Base-by-base conservation (phyloP, 2,113 vertebrate genomes). In the Triplophysa tibetana region DNA sequence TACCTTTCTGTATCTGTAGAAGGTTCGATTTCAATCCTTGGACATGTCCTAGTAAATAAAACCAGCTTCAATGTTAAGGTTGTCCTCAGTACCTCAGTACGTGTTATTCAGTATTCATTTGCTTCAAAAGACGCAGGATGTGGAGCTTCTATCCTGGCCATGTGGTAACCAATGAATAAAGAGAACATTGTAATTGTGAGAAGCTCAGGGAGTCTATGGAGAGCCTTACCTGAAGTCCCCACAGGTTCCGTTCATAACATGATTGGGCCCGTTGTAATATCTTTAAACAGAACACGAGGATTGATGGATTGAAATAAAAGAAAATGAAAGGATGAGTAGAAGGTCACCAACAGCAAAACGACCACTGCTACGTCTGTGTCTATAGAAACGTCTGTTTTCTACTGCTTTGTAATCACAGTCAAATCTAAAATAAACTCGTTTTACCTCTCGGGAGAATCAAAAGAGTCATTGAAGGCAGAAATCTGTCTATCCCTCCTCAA, bases 371-470 rank as follows among this genome's bases (percentile, higher is more conserved):
- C 13, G 7, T 29, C n/a, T 74, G n/a, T 76, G 23, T 61, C 38
- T 50, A 63, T 14, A 19, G 38, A 63, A 63, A 29, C 6, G 26
- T 58, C 38, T 54, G 17, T 1, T 54, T 9, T 26, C n/a, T 4
- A 52, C 4, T 19, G 24, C 45, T 43, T 43, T 17, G 23, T 61
- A 41, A 23, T 24, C 56, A 43, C 12, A 74, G 26, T 70, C 24
- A 56, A 23, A 43, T 7, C 56, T 75, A 69, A 48, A n/a, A 26
- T 24, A 79, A 33, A 64, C 67, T 16, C 38, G n/a, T 77, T 88
- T 90, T 93, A 94, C 95, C 95, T 95, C 90, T 95, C 95, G 45
- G 91, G 87, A 80, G 90, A 89, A 85, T 93, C 92, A 26, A 90
- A 89, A 70, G 92, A 93, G 85, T 92, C 90, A 62, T 87, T 92